These are phyloP conservation scores for Calidris pygmaea DNA, from an alignment of 2,113 vertebrate species.

Conservation along the genomic window DNA sequence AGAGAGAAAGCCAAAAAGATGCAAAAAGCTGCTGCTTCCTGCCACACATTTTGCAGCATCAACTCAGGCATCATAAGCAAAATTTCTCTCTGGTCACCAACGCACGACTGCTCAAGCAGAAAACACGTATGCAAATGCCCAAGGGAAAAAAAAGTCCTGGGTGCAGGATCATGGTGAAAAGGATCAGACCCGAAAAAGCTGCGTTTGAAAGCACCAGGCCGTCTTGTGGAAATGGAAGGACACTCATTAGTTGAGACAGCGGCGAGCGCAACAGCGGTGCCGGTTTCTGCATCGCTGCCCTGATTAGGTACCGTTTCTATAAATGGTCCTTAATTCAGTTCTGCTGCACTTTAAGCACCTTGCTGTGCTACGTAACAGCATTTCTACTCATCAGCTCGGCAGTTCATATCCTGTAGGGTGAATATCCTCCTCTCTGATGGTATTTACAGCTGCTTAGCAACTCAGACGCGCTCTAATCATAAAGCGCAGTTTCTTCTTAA, in stretches of 20 bases:
- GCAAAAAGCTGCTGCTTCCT: constrained; percentile 32
- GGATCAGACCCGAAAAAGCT: neutral
- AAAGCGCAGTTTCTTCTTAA: neutral
- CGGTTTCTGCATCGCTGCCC: neutral
- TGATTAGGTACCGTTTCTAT: neutral
- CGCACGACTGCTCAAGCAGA: neutral
- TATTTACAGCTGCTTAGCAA: neutral
- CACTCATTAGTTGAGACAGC: neutral
- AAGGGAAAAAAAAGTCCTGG: neutral
- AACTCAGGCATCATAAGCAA: neutral
- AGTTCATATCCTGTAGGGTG: neutral
- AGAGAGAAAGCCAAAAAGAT: neutral
- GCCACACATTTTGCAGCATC: neutral
- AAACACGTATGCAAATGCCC: neutral
- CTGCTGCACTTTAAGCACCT: neutral
- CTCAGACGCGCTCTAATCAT: neutral
- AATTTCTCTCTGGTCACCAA: constrained; percentile 23
- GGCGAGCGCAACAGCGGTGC: neutral
- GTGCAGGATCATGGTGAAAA: neutral
- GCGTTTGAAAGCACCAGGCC: neutral
- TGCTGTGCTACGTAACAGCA: accelerated
- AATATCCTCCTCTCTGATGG: neutral
- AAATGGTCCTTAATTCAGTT: neutral
- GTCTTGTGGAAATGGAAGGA: neutral
- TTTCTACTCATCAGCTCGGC: neutral